Evolutionary conservation across 2,888 invertebrate genomes (phyloP), one percentile per base, ranked within the genome.

Genomic region (Rugalucina vietnamica): DNA sequence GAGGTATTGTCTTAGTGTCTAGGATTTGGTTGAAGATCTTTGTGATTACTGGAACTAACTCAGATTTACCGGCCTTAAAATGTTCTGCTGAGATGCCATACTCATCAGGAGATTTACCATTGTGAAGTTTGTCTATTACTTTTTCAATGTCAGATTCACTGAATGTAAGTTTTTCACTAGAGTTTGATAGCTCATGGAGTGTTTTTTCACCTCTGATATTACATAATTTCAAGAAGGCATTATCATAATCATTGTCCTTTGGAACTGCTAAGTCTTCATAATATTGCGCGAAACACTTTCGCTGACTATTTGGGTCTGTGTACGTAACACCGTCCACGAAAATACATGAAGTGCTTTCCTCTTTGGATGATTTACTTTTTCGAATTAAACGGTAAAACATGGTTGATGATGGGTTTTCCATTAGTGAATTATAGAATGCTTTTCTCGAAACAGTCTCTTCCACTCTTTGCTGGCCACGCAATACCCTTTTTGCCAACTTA

Each of bases 201-300:
- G 21, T 60, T 14, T 27, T 8, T 18, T 54, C 27, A 27, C 43
- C 12, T 27, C 74, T 12, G n/a, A 74, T 29, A 74, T 34, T 49
- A 32, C 54, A 74, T 18, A 74, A 36, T 27, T 49, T 24, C 27
- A 54, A 43, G 34, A 27, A 74, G 14, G 18, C 27, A 29, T 65
- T 57, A 60, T 76, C 76, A 39, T 76, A 65, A 21, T 54, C 43
- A 27, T 65, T 76, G 65, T 76, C 76, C 24, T 39, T 76, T 36
- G 65, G 76, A 29, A 76, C 39, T 18, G 76, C 76, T 29, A 76
- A 43, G 14, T 76, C 76, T 50, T 76, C 65, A 65, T 37, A 76
- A 18, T 76, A 76, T 36, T 27, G 18, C 0, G 60, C 27, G 65
- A 76, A 76, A 43, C 76, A 76, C 29, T 29, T 8, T 37, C 76